These are phyloP conservation scores for Pao palembangensis DNA, from an alignment of 2,113 vertebrate genomes.

Conservation along the genomic window DNA sequence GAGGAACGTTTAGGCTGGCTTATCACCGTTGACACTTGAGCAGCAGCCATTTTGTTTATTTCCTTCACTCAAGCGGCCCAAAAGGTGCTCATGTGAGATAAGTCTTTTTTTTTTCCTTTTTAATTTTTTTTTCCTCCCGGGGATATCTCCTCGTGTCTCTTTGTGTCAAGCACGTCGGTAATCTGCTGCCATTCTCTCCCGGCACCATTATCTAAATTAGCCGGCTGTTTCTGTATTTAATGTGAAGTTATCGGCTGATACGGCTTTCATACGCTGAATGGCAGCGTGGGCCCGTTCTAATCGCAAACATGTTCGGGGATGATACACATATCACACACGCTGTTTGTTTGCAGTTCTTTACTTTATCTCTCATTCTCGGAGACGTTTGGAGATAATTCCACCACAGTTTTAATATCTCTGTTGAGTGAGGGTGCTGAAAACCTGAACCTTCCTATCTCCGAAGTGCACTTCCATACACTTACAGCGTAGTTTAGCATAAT, in stretches of 20 bases:
- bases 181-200: constrained; percentile 20
- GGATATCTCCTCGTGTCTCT: constrained; percentile 28
- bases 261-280: constrained; percentile 30
- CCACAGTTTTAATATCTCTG: constrained; percentile 31
- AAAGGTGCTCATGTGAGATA: constrained; percentile 62
- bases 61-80: constrained; percentile 41
- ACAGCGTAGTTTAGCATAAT: constrained; percentile 8
- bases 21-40: constrained; percentile 47
- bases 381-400: neutral
- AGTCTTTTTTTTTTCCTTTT: constrained; percentile 10
- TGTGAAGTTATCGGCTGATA: constrained; percentile 28
- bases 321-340: neutral
- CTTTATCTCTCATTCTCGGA: constrained; percentile 9
- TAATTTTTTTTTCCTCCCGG: constrained; percentile 24
- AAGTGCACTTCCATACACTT: constrained; percentile 14
- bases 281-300: constrained; percentile 3
- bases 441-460: constrained; percentile 22
- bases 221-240: constrained; percentile 29
- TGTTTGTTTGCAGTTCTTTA: constrained; percentile 1
- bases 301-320: constrained; percentile 1
- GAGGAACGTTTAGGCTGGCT: constrained; percentile 32
- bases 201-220: constrained; percentile 39
- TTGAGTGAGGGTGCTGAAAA: constrained; percentile 44
- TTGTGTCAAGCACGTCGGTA: constrained; percentile 33
- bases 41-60: constrained; percentile 42